Percentiles rank a stretch among this genome's conserved stretches.
Evolutionary conservation across 2,113 vertebrate species (phyloP).

Genomic region (Picathartes gymnocephalus): DNA sequence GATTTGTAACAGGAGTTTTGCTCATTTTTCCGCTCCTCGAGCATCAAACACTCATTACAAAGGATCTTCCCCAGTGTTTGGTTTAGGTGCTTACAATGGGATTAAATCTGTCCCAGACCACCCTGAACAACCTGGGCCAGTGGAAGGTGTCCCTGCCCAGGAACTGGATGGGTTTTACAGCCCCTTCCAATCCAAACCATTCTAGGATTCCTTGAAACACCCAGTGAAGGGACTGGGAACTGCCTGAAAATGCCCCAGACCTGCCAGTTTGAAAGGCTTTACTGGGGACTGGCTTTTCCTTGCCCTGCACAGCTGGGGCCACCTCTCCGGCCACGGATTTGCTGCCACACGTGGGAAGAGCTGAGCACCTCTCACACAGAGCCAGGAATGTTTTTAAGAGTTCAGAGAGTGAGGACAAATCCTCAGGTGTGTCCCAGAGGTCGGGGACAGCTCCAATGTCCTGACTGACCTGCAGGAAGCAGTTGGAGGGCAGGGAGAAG

Average conservation of each 20-base stretch:
- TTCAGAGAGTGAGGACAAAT: background rate
- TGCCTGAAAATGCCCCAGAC: background rate
- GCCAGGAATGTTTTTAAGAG: background rate
- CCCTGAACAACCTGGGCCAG: background rate
- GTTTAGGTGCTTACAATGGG: background rate
- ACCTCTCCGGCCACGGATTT: background rate
- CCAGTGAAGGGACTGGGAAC: background rate
- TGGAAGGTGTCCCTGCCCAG: background rate
- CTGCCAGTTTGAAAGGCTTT: background rate
- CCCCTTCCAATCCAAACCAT: background rate
- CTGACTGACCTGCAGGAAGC: background rate
- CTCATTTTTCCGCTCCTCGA: background rate
- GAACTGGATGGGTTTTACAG: background rate
- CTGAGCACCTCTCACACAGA: background rate
- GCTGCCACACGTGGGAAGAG: background rate
- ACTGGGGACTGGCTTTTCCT: background rate
- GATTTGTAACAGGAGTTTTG: background rate
- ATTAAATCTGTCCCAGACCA: background rate
- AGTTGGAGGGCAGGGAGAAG: background rate
- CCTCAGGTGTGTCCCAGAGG: background rate
- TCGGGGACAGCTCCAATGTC: accelerated
- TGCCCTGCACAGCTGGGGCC: background rate
- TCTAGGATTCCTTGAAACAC: background rate
- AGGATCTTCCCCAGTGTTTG: background rate
- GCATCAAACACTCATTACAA: background rate